These are phyloP conservation scores for Panonychus citri DNA, from an alignment of 1,140 invertebrate genomes.

Conservation along the genomic window DNA sequence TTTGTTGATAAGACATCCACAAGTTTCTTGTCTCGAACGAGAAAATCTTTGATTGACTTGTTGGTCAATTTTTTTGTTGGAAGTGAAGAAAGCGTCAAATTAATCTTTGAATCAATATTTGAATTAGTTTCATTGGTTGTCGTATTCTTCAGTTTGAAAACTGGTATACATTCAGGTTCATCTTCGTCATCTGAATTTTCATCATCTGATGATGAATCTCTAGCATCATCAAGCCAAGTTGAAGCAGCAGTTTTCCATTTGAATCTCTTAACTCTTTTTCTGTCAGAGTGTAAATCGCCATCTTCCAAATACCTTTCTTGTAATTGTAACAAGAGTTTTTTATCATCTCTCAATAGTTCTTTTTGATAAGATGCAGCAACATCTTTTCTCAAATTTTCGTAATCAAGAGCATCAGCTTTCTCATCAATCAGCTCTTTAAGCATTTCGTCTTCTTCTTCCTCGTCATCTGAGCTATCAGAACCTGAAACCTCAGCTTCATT, in stretches of 20 bases:
- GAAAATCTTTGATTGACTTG: too few species aligned
- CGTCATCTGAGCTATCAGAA: background rate
- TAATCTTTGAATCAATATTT: too few species aligned
- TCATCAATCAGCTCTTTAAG: background rate
- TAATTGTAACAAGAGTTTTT: background rate
- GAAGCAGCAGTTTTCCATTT: background rate
- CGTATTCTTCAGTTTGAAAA: too few species aligned
- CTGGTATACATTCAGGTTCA: too few species aligned
- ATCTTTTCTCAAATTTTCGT: background rate
- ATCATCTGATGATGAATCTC: background rate
- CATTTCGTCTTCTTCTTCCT: background rate
- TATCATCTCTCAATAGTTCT: background rate
- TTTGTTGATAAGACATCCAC: too few species aligned
- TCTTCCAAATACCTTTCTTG: background rate
- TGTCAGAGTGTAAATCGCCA: background rate
- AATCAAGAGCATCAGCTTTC: background rate
- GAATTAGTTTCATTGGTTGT: too few species aligned
- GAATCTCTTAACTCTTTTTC: background rate
- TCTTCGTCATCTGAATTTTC: background rate
- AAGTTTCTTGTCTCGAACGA: too few species aligned
- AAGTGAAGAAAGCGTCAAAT: too few species aligned
- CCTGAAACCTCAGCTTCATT: background rate
- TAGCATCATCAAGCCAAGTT: background rate
- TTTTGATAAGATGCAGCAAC: background rate
- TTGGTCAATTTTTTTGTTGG: too few species aligned